These are phyloP conservation scores for Panthera uncia DNA, from an alignment of 2,113 vertebrate species.

Conservation along the genomic window DNA sequence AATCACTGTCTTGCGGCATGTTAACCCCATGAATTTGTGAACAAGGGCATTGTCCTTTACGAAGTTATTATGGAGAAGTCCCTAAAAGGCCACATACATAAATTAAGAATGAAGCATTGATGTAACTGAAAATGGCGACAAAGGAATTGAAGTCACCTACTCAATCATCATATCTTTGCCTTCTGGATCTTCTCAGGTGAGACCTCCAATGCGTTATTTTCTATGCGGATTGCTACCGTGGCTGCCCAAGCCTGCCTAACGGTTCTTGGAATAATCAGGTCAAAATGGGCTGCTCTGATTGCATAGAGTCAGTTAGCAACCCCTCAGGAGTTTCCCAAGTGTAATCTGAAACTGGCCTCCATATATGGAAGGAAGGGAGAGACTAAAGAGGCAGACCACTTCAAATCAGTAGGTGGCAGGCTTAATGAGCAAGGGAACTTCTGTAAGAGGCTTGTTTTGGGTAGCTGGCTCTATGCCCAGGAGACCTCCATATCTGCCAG, in stretches of 20 bases:
- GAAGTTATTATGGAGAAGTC: background rate
- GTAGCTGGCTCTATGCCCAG: background rate
- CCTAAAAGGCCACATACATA: background rate
- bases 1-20: fast-evolving
- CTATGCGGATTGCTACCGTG: background rate
- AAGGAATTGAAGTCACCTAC: background rate
- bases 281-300: background rate
- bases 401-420: background rate
- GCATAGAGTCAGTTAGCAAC: background rate
- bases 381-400: background rate
- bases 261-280: background rate
- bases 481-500: background rate
- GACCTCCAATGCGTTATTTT: background rate
- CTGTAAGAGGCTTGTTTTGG: background rate
- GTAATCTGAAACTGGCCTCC: too few relatives aligned
- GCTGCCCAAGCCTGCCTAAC: fast-evolving
- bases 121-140: background rate
- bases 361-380: background rate
- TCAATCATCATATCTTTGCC: background rate
- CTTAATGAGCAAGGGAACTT: background rate
- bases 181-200: background rate
- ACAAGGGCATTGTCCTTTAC: background rate
- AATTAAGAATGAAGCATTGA: background rate
- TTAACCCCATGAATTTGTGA: background rate
- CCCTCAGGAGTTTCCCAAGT: background rate